Evolutionary conservation across 2,113 vertebrate genomes (phyloP).

Genomic region (Epinephelus fuscoguttatus): DNA sequence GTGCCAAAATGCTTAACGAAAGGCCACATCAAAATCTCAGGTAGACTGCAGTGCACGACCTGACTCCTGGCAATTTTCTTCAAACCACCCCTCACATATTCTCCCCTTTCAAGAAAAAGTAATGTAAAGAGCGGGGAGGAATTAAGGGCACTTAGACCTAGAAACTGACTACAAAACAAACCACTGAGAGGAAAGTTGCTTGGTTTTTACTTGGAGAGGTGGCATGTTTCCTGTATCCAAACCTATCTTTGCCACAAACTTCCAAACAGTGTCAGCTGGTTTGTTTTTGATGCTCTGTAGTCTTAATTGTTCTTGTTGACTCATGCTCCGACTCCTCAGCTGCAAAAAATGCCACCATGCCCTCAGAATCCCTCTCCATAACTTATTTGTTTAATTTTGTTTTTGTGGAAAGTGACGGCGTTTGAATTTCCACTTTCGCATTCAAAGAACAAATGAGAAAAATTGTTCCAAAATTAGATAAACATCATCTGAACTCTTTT

Average conservation of each 20-base stretch:
- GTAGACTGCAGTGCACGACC: neutral
- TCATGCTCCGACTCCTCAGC: conserved; percentile 56
- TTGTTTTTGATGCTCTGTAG: conserved; percentile 64
- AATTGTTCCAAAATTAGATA: conserved; percentile 36
- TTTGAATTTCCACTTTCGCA: conserved; percentile 54
- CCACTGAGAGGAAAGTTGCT: conserved; percentile 48
- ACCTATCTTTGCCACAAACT: conserved; percentile 58
- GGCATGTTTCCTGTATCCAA: conserved; percentile 49
- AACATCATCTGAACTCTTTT: conserved; percentile 21
- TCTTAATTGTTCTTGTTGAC: conserved; percentile 65
- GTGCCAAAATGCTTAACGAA: conserved; percentile 12
- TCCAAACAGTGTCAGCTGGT: conserved; percentile 63
- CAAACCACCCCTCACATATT: conserved; percentile 33
- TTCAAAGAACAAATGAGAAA: conserved; percentile 51
- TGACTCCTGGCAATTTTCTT: conserved; percentile 28
- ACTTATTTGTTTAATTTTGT: conserved; percentile 48
- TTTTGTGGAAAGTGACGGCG: conserved; percentile 55
- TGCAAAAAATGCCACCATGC: conserved; percentile 46
- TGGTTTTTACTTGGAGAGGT: conserved; percentile 48
- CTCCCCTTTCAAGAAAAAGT: conserved; percentile 20
- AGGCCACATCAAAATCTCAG: conserved; percentile 29
- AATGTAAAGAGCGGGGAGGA: conserved; percentile 38
- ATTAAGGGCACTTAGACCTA: conserved; percentile 62
- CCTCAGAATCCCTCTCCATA: conserved; percentile 13
- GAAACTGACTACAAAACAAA: conserved; percentile 62